phyloP scores from a whole-genome alignment of 1,140 invertebrate genomes.

The Schmidtea mediterranea region DNA sequence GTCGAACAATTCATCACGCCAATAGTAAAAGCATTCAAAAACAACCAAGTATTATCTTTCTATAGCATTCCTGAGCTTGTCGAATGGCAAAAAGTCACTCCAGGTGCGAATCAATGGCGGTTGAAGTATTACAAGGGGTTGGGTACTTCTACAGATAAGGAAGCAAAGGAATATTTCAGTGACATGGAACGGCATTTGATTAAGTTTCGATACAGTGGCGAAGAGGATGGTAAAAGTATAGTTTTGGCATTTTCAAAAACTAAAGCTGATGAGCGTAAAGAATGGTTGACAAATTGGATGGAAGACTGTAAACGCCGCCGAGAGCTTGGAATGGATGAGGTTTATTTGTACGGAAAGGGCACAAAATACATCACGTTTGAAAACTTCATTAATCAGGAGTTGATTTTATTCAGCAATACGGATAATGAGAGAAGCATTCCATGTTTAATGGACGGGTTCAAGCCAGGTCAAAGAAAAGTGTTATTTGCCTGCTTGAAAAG shows the following conservation, averaged over 20 bases:
- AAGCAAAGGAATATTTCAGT: constrained; percentile 92
- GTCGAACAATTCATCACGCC: constrained; percentile 98
- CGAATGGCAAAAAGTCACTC: constrained; percentile 68
- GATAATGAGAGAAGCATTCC: constrained; percentile 92
- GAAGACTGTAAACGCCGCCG: constrained; percentile 47
- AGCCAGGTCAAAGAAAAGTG: constrained; percentile 80
- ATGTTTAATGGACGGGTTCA: constrained; percentile 67
- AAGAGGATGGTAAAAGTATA: constrained; percentile 3
- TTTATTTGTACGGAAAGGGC: constrained; percentile 55
- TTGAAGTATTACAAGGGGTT: too few relatives aligned
- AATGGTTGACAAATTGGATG: constrained; percentile 32
- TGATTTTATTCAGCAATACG: constrained; percentile 81
- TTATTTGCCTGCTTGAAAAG: constrained; percentile 68
- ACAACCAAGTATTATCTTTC: constrained; percentile 50
- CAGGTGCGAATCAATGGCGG: constrained; percentile 60
- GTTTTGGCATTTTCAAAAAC: constrained; percentile 30
- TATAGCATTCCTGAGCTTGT: constrained; percentile 94
- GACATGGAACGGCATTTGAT: constrained; percentile 81
- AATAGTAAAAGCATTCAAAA: constrained; percentile 70
- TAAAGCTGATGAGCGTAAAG: too few relatives aligned
- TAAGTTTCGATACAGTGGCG: constrained; percentile 45
- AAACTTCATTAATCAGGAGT: constrained; percentile 86
- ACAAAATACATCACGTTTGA: constrained; percentile 55
- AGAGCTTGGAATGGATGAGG: constrained; percentile 61
- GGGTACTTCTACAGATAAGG: constrained; percentile 68